These are phyloP conservation scores for Lipophrys pholis DNA, from an alignment of 2,113 vertebrate genomes.

Conservation along the genomic window DNA sequence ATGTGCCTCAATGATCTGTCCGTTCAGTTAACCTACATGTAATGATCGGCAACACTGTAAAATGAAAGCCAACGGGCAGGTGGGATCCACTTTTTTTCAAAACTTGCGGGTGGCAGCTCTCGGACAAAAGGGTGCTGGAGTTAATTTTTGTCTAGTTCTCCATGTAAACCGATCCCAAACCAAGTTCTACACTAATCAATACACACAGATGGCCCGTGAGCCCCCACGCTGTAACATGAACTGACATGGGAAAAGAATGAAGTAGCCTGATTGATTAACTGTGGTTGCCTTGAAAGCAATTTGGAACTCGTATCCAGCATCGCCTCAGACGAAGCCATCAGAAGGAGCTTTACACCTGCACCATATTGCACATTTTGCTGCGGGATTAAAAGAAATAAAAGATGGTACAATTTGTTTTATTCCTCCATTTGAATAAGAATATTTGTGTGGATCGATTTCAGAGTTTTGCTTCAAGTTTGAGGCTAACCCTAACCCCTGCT, in stretches of 20 bases:
- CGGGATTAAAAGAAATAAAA: neutral
- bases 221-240: conserved; percentile 73
- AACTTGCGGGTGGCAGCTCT: too few species aligned
- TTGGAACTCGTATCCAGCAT: conserved; percentile 61
- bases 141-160: conserved; percentile 35
- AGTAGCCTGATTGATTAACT: conserved; percentile 75
- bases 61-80: neutral
- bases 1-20: conserved; percentile 41
- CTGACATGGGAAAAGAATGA: conserved; percentile 70
- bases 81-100: too few species aligned
- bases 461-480: neutral
- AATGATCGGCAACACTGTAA: conserved; percentile 29
- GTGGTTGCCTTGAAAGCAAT: conserved; percentile 68
- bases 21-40: neutral
- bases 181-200: conserved; percentile 68
- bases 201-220: conserved; percentile 71
- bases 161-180: conserved; percentile 51
- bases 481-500: neutral
- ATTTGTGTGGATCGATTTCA: too few species aligned
- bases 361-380: conserved; percentile 11
- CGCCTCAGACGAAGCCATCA: conserved; percentile 21
- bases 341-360: conserved; percentile 16
- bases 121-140: conserved; percentile 1
- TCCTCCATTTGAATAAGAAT: too few species aligned
- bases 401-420: neutral